A percentile compares a stretch with the other conserved stretches of the same genome.
phyloP scores from a whole-genome alignment of 1,140 invertebrate genomes.

The Panagrolaimus sp. region DNA sequence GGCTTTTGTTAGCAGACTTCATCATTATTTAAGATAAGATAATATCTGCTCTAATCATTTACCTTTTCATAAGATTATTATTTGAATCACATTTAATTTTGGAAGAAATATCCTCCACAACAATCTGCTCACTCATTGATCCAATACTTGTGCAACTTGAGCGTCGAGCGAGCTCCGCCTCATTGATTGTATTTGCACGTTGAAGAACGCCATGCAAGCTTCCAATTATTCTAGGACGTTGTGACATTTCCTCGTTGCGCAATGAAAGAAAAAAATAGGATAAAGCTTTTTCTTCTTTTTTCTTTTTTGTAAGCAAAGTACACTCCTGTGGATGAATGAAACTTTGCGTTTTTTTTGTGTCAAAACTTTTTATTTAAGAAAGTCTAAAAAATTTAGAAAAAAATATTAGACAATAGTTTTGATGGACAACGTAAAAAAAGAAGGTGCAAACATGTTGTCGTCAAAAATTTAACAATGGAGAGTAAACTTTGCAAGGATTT shows the following conservation, averaged over 20 bases:
- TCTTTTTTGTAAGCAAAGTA: too few species aligned
- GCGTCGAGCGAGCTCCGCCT: constrained; percentile 6
- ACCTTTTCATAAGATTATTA: constrained; percentile 15
- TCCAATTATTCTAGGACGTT: background rate
- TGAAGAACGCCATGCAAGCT: constrained; percentile 13
- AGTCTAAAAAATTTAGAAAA: too few species aligned
- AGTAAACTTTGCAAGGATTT: too few species aligned
- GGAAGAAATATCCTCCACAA: background rate
- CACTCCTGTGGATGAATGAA: too few species aligned
- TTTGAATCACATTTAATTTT: constrained; percentile 3
- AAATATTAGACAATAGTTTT: too few species aligned
- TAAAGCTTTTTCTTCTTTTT: too few species aligned
- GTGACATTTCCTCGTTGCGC: background rate
- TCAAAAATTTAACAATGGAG: too few species aligned
- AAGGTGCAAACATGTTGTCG: too few species aligned
- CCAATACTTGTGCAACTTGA: background rate
- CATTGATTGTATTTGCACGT: constrained; percentile 11
- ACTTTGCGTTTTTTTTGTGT: too few species aligned
- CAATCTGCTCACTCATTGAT: background rate
- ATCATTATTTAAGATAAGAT: background rate
- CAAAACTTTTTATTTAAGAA: too few species aligned
- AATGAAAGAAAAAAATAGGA: too few species aligned
- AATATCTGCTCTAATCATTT: background rate
- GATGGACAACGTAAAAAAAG: too few species aligned
- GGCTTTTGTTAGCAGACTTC: background rate